phyloP scores from a whole-genome alignment of 2,888 invertebrate species.

The Pristionchus mayeri region DNA sequence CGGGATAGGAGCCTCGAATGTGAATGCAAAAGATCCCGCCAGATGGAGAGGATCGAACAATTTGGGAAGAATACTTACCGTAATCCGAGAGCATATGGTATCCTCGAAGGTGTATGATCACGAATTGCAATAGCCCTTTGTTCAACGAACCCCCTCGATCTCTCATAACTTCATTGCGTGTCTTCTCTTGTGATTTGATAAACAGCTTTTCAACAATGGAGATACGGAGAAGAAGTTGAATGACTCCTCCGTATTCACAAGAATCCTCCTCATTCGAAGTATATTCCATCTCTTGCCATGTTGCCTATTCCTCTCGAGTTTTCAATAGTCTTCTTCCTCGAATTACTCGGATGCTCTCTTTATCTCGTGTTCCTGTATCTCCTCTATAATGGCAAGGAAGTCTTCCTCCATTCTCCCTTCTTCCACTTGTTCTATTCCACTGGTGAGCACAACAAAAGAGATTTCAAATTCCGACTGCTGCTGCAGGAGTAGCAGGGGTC shows the following conservation, averaged over 20 bases:
- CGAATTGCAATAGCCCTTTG: neutral
- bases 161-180: too few relatives aligned
- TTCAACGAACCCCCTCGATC: neutral
- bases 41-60: constrained; percentile 16
- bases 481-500: neutral
- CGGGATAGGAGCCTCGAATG: constrained; percentile 3
- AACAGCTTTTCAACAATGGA: too few relatives aligned
- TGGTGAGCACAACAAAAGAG: neutral
- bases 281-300: neutral
- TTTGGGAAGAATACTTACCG: constrained; percentile 21
- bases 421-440: neutral
- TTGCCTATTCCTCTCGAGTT: neutral
- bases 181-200: too few relatives aligned
- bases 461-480: neutral
- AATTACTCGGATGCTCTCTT: neutral
- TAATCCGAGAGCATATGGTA: constrained; percentile 41
- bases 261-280: too few relatives aligned
- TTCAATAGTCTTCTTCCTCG: neutral
- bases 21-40: neutral
- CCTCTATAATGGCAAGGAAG: neutral
- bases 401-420: neutral
- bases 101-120: neutral
- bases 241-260: neutral
- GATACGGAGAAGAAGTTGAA: too few relatives aligned
- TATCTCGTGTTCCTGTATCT: neutral